These are phyloP conservation scores for Pentalonia nigronervosa DNA, from an alignment of 1,140 invertebrate species.

Conservation along the genomic window DNA sequence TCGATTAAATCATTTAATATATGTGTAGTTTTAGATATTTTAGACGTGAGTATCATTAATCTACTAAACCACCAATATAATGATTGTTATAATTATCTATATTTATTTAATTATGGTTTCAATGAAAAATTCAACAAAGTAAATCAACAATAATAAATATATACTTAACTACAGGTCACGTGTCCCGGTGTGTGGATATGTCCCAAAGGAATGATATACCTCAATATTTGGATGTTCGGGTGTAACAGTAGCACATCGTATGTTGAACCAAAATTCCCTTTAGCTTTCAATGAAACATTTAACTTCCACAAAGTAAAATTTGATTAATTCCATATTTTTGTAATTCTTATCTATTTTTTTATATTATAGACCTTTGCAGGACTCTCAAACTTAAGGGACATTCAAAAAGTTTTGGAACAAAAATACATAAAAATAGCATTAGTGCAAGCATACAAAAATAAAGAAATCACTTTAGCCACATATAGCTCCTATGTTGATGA, in stretches of 20 bases:
- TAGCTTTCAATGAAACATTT: conserved; percentile 72
- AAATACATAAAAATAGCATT: background rate
- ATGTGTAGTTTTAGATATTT: conserved; percentile 21
- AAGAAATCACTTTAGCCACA: conserved; percentile 33
- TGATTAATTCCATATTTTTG: background rate
- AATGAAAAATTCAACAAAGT: background rate
- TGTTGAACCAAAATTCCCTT: conserved; percentile 71
- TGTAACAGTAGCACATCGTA: conserved; percentile 69
- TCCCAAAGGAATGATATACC: conserved; percentile 73
- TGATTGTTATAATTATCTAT: background rate
- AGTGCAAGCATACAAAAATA: conserved; percentile 24
- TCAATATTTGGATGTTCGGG: conserved; percentile 70
- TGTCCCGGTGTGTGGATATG: conserved; percentile 80
- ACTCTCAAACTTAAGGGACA: background rate
- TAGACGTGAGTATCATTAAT: conserved; percentile 40
- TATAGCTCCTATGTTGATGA: background rate
- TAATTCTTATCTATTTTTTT: background rate
- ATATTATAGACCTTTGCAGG: background rate
- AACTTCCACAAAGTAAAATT: conserved; percentile 71
- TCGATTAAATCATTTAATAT: conserved; percentile 30
- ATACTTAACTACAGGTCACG: conserved; percentile 67
- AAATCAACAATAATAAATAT: background rate
- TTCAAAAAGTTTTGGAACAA: background rate
- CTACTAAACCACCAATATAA: background rate
- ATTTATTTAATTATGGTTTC: background rate